Evolutionary conservation across 2,113 vertebrate genomes (phyloP), one percentile per base, ranked within the genome.

Genomic region (Pomatostomus ruficeps): DNA sequence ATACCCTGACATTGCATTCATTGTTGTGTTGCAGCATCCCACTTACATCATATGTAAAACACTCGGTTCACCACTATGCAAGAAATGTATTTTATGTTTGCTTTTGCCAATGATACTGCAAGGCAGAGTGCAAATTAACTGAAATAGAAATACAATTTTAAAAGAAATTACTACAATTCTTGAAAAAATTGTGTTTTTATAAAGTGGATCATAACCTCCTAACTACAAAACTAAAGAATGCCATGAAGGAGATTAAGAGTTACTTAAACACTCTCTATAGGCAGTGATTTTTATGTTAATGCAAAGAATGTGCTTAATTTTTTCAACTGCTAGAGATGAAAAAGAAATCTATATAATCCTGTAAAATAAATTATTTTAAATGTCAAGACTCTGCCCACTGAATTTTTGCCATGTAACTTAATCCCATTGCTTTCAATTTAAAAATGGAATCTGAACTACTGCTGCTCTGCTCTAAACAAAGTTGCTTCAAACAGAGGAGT

Each of bases 341-440:
- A 96, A 92, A 93, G 43, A 78, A 89, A 80, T 35, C 62, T 75
- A 22, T 61, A 26, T 90, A 91, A 83, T 85, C 62, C 54, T 76
- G 21, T 49, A 72, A 84, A 83, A 75, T n/a, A 89, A 79, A 88
- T 1, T 7, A 45, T 12, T 72, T 20, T 36, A 91, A 83, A 26
- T 79, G 54, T 79, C 25, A 46, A 87, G 82, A 85, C 18, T 66
- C 78, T 71, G 75, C 38, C 55, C 61, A 70, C 52, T 74, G 57
- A 95, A 78, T 51, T 84, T 79, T 65, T 95, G 84, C 49, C 79
- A 93, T 57, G 65, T 92, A 84, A 70, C 29, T 89, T 63, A 95
- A 91, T 68, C 77, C 36, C 28, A 48, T 0, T 95, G 48, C 31
- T 92, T 90, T 87, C 48, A 89, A 88, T 86, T 51, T 88, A 88